Conservation (phyloP, 2,797 vertebrate species). For the Garrulus glandarius region DNA sequence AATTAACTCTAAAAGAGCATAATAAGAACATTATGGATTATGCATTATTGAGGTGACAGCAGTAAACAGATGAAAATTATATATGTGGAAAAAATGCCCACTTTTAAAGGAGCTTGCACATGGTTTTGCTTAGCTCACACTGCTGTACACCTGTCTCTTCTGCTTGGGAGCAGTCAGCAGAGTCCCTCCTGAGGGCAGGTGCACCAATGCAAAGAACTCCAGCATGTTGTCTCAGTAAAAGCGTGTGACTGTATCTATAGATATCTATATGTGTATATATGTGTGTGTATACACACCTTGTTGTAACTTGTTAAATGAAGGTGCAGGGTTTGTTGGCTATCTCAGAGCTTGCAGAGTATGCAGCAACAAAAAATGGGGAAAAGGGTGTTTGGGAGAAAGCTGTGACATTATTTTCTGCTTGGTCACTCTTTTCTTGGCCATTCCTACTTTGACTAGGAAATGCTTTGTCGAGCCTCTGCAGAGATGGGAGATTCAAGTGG, state of each 20-base stretch:
- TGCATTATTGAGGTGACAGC: background rate
- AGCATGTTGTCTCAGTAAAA: background rate
- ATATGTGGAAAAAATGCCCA: background rate
- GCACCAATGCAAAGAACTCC: background rate
- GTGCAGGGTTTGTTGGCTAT: background rate
- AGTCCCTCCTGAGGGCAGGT: background rate
- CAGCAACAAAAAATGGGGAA: background rate
- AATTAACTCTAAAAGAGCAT: background rate
- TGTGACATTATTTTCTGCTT: background rate
- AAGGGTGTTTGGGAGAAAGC: background rate
- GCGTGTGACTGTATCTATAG: rapidly evolving
- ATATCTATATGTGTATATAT: rapidly evolving
- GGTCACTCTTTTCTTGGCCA: background rate
- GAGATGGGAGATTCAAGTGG: background rate
- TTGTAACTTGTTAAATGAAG: background rate
- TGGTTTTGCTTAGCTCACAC: background rate
- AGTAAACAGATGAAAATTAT: background rate
- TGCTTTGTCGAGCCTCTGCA: background rate
- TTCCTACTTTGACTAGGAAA: background rate
- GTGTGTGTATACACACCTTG: rapidly evolving
- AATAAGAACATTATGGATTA: background rate
- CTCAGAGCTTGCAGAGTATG: background rate
- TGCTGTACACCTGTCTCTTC: background rate
- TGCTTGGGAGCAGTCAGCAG: background rate
- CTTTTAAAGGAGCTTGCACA: background rate